phyloP scores from a whole-genome alignment of 2,113 vertebrate species.

The Macrotus californicus region DNA sequence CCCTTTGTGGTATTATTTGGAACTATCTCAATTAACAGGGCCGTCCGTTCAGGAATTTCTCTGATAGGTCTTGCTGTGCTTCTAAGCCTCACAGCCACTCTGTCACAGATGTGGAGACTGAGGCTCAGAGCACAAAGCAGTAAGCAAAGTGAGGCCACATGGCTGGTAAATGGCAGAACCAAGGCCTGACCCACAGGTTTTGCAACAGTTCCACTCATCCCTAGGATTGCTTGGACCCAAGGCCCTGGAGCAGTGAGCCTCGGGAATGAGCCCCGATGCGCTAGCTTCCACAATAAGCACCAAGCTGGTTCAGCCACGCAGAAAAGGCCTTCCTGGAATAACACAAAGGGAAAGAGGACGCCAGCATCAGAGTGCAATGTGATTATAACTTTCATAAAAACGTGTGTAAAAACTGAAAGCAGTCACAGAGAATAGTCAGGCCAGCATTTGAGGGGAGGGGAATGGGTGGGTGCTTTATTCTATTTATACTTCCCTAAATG shows the following conservation, averaged over 20 bases:
- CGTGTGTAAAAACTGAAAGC: background rate
- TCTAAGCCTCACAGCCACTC: background rate
- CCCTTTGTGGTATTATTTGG: background rate
- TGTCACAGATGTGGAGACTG: background rate
- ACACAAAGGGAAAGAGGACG: background rate
- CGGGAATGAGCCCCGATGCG: rapidly evolving
- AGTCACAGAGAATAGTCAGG: background rate
- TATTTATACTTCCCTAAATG: constrained; percentile 6
- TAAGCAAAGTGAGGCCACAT: background rate
- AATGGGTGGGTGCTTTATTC: background rate
- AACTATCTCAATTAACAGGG: background rate
- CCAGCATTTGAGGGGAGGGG: background rate
- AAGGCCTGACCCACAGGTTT: background rate
- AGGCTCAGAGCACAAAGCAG: background rate
- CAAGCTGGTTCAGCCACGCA: background rate
- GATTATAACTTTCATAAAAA: background rate
- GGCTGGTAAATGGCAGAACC: background rate
- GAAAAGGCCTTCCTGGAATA: background rate
- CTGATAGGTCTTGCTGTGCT: background rate
- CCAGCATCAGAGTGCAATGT: background rate
- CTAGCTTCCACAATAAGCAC: background rate
- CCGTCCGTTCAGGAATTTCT: background rate
- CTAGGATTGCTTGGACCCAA: background rate
- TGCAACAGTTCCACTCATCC: background rate
- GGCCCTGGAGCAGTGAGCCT: background rate